A percentile compares a stretch with the other conserved stretches of the same genome.
phyloP scores from a whole-genome alignment of 2,888 invertebrate species.

The Mimas tiliae region DNA sequence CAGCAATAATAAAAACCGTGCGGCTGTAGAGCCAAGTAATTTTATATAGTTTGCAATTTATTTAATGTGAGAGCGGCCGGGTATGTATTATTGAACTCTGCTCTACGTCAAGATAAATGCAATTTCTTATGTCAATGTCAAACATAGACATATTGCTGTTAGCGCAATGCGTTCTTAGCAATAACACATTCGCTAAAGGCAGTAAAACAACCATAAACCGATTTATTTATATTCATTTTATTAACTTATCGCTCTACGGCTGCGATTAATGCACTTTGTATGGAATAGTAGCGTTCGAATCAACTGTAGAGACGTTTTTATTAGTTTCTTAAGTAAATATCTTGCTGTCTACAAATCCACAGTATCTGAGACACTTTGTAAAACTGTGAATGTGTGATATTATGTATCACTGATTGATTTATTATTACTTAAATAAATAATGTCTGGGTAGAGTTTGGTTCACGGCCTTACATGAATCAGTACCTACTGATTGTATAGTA shows the following conservation, averaged over 20 bases:
- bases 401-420: no score
- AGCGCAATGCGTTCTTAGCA: slow-evolving; percentile 52
- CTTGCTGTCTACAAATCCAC: neutral
- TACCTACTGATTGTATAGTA: no score
- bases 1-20: slow-evolving; percentile 3
- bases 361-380: no score
- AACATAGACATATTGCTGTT: slow-evolving; percentile 16
- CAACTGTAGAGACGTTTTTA: neutral
- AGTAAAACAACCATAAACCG: slow-evolving; percentile 48
- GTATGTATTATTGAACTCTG: neutral
- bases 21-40: neutral
- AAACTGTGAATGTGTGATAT: no score
- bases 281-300: slow-evolving; percentile 34
- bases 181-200: slow-evolving; percentile 69
- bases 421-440: no score
- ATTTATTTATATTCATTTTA: slow-evolving; percentile 73
- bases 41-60: slow-evolving; percentile 2
- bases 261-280: slow-evolving; percentile 64
- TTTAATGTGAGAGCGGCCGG: neutral
- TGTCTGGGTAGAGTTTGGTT: neutral
- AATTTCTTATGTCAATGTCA: slow-evolving; percentile 17
- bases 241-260: slow-evolving; percentile 71
- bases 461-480: neutral
- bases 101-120: slow-evolving; percentile 2
- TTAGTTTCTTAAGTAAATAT: no score